Evolutionary conservation across 2,888 invertebrate genomes (phyloP).

Genomic region (Drosophila borealis): DNA sequence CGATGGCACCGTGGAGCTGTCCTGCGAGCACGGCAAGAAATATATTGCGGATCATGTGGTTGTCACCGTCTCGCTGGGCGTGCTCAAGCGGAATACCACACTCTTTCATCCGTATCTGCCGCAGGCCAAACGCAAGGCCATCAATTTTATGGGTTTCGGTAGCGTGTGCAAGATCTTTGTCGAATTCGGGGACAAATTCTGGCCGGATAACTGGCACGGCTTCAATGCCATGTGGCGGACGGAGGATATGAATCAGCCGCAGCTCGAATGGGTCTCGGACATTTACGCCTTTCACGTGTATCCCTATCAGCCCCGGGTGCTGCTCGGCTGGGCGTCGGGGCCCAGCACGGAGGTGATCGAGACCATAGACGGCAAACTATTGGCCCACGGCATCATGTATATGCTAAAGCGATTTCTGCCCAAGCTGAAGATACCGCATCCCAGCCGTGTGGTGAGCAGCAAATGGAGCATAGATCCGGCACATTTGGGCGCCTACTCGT

Average conservation of each 20-base stretch:
- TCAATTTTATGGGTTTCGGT: constrained; percentile 86
- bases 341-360: constrained; percentile 87
- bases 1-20: constrained; percentile 52
- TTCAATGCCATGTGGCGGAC: constrained; percentile 87
- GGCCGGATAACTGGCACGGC: constrained; percentile 85
- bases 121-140: constrained; percentile 84
- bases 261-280: constrained; percentile 87
- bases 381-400: constrained; percentile 62
- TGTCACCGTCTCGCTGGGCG: constrained; percentile 87
- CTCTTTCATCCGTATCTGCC: constrained; percentile 86
- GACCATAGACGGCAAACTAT: constrained; percentile 85
- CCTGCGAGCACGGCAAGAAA: constrained; percentile 78
- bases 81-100: constrained; percentile 85
- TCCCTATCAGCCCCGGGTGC: constrained; percentile 87
- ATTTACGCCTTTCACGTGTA: constrained; percentile 89
- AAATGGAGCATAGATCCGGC: constrained; percentile 87
- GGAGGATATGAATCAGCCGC: constrained; percentile 79
- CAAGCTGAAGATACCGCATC: constrained; percentile 57
- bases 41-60: constrained; percentile 86
- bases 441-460: constrained; percentile 84
- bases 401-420: constrained; percentile 72
- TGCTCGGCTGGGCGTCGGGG: constrained; percentile 89
- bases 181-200: constrained; percentile 87
- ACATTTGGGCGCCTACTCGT: constrained; percentile 88
- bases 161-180: constrained; percentile 87